phyloP scores from a whole-genome alignment of 2,113 vertebrate genomes.

The Colius striatus region DNA sequence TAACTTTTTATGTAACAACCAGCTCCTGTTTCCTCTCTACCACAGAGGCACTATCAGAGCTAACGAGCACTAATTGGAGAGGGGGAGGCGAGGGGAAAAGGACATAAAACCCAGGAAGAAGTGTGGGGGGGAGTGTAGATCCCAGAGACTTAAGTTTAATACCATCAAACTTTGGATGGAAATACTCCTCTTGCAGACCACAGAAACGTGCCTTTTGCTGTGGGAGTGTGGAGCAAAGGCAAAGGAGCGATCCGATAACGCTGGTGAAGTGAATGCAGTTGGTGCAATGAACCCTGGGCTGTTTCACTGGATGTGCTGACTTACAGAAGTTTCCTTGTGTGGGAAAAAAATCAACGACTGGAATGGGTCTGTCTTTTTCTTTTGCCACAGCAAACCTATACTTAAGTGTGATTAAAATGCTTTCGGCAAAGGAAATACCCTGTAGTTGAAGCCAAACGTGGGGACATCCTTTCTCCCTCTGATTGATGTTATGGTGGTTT shows the following conservation, averaged over 20 bases:
- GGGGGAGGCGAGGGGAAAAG: background rate
- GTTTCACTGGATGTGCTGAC: background rate
- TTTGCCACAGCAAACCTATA: slow-evolving; percentile 48
- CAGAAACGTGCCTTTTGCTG: background rate
- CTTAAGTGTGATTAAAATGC: slow-evolving; percentile 54
- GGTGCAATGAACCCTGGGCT: background rate
- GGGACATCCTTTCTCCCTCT: slow-evolving; percentile 55
- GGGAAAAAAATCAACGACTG: slow-evolving; percentile 52
- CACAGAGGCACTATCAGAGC: background rate
- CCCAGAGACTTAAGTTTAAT: background rate
- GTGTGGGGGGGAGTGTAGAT: background rate
- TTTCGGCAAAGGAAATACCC: slow-evolving; percentile 67
- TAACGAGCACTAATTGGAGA: background rate
- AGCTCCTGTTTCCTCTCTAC: background rate
- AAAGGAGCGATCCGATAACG: background rate
- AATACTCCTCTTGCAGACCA: background rate
- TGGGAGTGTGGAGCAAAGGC: background rate
- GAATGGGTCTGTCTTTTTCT: background rate
- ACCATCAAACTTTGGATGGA: background rate
- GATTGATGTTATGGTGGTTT: slow-evolving; percentile 62
- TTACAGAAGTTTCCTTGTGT: slow-evolving; percentile 34
- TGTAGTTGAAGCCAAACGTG: background rate
- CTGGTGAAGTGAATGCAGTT: background rate
- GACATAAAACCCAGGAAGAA: background rate
- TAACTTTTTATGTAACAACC: background rate